A percentile compares a stretch with the other conserved stretches of the same genome.
phyloP scores from a whole-genome alignment of 2,888 invertebrate genomes.

The Eupithecia subumbrata region DNA sequence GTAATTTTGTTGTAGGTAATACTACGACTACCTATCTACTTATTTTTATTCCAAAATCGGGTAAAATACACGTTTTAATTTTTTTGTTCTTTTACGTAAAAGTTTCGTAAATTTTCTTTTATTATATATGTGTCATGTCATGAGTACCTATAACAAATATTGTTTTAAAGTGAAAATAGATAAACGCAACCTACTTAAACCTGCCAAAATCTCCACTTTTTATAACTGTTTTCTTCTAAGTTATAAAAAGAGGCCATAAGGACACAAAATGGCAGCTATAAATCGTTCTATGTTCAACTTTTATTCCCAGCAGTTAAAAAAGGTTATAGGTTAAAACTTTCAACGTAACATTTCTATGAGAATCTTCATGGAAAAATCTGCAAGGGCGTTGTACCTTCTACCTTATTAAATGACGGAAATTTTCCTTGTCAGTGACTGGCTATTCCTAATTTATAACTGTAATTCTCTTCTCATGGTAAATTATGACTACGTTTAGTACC shows the following conservation, averaged over 20 bases:
- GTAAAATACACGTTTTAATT: neutral
- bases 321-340: neutral
- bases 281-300: neutral
- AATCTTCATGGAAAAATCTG: constrained; percentile 1
- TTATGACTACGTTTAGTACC: constrained; percentile 10
- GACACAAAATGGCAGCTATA: neutral
- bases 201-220: neutral
- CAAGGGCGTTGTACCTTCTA: neutral
- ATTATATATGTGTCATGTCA: neutral
- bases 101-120: neutral
- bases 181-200: neutral
- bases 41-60: neutral
- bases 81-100: neutral
- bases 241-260: neutral
- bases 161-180: neutral
- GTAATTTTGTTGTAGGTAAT: no score
- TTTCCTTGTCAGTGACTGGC: constrained; percentile 8
- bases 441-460: constrained; percentile 4
- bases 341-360: neutral
- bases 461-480: constrained; percentile 11
- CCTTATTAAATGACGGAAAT: neutral
- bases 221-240: neutral
- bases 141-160: neutral
- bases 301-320: neutral
- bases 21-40: neutral